Conservation (phyloP, 2,113 vertebrate species). For the Charadrius vociferus region DNA sequence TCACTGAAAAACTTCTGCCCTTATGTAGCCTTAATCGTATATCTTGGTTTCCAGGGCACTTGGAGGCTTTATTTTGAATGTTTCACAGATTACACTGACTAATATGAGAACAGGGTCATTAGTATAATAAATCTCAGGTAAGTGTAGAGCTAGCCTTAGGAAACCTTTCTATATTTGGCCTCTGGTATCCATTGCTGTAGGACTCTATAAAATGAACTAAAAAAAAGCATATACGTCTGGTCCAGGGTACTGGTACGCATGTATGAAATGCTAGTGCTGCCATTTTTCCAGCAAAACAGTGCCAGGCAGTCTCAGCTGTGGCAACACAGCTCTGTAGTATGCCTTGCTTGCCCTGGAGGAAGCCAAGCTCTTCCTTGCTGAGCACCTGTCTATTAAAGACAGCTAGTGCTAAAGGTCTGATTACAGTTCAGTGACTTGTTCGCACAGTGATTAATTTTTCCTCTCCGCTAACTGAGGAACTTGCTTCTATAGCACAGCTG, state of each 20-base stretch:
- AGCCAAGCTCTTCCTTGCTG: not conserved
- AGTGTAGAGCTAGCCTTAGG: not conserved
- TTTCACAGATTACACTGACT: not conserved
- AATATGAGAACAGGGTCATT: not conserved
- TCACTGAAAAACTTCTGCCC: not conserved
- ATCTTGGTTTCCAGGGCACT: slow-evolving; percentile 10
- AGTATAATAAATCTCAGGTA: slow-evolving; percentile 20
- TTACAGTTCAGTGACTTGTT: not conserved
- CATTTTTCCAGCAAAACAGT: not conserved
- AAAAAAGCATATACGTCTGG: not conserved
- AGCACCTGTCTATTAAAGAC: not conserved
- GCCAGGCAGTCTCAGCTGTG: not conserved
- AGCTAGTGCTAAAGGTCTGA: not conserved
- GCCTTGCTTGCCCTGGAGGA: not conserved
- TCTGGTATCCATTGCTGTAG: not conserved
- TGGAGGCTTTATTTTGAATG: not conserved
- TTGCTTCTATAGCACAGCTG: not conserved
- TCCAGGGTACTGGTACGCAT: fast-evolving
- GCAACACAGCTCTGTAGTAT: not conserved
- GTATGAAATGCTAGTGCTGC: not conserved
- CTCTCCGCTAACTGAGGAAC: not conserved
- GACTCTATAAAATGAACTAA: not conserved
- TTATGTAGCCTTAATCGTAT: not conserved
- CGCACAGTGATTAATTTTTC: not conserved
- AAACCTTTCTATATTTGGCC: not conserved